Percentiles rank a stretch among this genome's conserved stretches.
phyloP scores from a whole-genome alignment of 1,140 invertebrate genomes.

The Phymorhynchus buccinoides region DNA sequence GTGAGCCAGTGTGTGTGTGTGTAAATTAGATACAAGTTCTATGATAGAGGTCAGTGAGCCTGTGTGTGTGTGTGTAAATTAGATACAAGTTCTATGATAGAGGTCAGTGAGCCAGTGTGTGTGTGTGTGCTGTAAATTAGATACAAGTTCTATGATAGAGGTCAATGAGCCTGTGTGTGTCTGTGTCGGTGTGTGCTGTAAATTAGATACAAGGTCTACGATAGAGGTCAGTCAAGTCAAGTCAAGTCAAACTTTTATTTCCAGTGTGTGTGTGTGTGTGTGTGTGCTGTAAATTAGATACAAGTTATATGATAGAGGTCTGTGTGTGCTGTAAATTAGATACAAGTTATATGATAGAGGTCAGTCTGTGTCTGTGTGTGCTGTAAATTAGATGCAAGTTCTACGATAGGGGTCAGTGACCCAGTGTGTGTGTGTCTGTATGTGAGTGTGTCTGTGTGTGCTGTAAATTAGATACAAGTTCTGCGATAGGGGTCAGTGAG shows the following conservation, averaged over 20 bases:
- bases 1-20: too few relatives aligned
- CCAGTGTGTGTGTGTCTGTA: not conserved
- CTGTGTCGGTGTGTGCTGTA: not conserved
- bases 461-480: conserved; percentile 60
- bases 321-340: not conserved
- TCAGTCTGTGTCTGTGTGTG: conserved; percentile 14
- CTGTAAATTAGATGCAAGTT: too few relatives aligned
- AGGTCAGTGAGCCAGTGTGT: conserved; percentile 44
- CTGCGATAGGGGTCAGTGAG: conserved; percentile 65
- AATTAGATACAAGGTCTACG: too few relatives aligned
- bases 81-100: conserved; percentile 71
- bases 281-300: not conserved
- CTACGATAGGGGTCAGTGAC: too few relatives aligned
- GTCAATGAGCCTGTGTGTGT: not conserved
- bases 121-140: conserved; percentile 20
- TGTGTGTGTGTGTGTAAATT: too few relatives aligned
- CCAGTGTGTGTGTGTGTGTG: not conserved
- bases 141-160: not conserved
- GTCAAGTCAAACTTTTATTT: not conserved
- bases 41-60: conserved; percentile 67
- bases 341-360: conserved; percentile 71
- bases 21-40: conserved; percentile 70
- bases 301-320: not conserved
- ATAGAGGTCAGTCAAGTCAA: too few relatives aligned
- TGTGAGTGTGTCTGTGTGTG: not conserved